A percentile compares a stretch with the other conserved stretches of the same genome.
Conservation (phyloP, 2,113 vertebrate genomes). For the Malurus alboscapulatus region DNA sequence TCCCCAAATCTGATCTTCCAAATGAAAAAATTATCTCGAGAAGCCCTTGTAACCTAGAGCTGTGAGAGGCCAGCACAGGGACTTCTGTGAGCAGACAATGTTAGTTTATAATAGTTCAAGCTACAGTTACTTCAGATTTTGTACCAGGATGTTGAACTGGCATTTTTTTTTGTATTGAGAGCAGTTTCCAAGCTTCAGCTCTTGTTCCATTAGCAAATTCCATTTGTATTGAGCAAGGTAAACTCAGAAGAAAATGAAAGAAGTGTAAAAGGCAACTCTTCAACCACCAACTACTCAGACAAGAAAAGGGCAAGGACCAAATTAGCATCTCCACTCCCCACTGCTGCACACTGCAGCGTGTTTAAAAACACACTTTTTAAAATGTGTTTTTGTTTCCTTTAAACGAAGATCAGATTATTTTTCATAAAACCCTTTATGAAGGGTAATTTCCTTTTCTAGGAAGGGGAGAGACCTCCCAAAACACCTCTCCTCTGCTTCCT, state of each 20-base stretch:
- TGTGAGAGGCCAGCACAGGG: background rate
- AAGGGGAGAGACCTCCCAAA: background rate
- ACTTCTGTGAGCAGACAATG: background rate
- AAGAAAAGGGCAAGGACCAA: background rate
- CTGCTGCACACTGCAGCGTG: background rate
- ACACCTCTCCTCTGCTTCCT: conserved; percentile 16
- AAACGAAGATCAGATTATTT: conserved; percentile 19
- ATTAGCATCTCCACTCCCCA: background rate
- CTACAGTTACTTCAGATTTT: background rate
- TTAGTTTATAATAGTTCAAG: background rate
- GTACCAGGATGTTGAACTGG: background rate
- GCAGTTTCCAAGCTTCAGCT: conserved; percentile 21
- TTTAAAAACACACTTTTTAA: too few relatives aligned
- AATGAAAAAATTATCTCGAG: conserved; percentile 12
- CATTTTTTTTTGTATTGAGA: background rate
- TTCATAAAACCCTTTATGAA: background rate
- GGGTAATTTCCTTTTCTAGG: background rate
- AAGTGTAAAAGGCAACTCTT: conserved; percentile 23
- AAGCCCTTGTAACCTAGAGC: conserved; percentile 7
- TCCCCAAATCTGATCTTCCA: background rate
- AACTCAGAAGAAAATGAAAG: conserved; percentile 20
- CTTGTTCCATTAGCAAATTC: conserved; percentile 34
- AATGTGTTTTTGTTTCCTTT: background rate
- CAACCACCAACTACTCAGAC: background rate
- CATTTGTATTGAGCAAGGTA: conserved; percentile 7